Evolutionary conservation across 2,797 vertebrate species (phyloP), one percentile per base, ranked within the genome.

Genomic region (Eospalax fontanierii): DNA sequence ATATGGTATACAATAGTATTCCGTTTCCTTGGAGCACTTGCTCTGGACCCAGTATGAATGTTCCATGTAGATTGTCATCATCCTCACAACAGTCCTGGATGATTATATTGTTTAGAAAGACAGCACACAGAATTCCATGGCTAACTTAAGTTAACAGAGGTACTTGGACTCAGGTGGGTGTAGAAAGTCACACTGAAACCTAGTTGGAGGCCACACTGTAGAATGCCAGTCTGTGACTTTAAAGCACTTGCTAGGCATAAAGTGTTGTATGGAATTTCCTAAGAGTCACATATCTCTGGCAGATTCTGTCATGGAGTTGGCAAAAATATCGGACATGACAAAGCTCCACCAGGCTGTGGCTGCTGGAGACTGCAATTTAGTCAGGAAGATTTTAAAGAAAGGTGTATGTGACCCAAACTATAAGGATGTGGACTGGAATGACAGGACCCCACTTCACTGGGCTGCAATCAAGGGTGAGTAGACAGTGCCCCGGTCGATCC

Each of bases 371-470:
- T 98, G 95, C 0, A 98, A 98, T 6, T 78, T 97, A 80, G 99
- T 99, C 10, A 95, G 98, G 38, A 98, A 98, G 87, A 98, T 99
- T 95, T 82, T 99, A 93, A 98, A 88, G 95, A 97, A 98, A 22
- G 98, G 98, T 24, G 97, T 68, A 71, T 99, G 99, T 0, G 96
- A 99, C 78, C 99, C 99, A 12, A 99, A 99, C 94, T 97, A 99
- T 81, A 99, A 98, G 95, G 99, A 99, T 66, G 22, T 96, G 0
- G 99, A 99, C 97, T 99, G 99, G 99, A 98, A 99, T 57, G 97
- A 98, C 97, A 99, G 99, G 97, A 99, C 99, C 0, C 98, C 99
- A 0, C 98, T 99, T 24, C 99, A 99, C 98, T 99, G 99, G 99
- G 99, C 99, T 6, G 99, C 99, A 24, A 99, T 98, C 9, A 99